phyloP scores from a whole-genome alignment of 30 jellyfish, hydroid and myxozoan species.

The Clytia hemisphaerica region DNA sequence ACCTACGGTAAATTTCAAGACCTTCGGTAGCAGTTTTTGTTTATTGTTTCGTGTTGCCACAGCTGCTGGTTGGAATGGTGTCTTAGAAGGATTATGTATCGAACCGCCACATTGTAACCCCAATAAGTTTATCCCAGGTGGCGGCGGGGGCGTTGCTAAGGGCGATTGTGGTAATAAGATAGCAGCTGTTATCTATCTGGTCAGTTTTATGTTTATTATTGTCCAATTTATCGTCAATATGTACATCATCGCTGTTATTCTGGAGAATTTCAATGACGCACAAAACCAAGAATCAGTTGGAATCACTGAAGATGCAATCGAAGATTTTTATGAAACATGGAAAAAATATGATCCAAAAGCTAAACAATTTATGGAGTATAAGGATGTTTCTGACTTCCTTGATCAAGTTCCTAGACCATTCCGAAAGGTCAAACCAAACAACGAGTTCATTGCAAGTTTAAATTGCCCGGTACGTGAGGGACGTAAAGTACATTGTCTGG shows the following conservation, averaged over 20 bases:
- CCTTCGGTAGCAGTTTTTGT: constrained; percentile 68
- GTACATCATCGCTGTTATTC: constrained; percentile 73
- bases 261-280: constrained; percentile 75
- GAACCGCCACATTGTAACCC: constrained; percentile 78
- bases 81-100: constrained; percentile 50
- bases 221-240: constrained; percentile 73
- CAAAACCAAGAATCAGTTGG: constrained; percentile 67
- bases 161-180: constrained; percentile 62
- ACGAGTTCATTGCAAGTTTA: constrained; percentile 42
- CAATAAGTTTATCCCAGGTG: too few species aligned
- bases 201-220: constrained; percentile 49
- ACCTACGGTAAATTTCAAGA: constrained; percentile 54
- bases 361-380: constrained; percentile 49
- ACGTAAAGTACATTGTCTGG: too few species aligned
- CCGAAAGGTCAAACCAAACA: constrained; percentile 53
- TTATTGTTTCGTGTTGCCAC: constrained; percentile 65
- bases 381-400: constrained; percentile 41
- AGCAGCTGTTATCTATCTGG: constrained; percentile 57
- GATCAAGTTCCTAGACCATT: constrained; percentile 61
- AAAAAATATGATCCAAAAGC: constrained; percentile 65
- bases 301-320: constrained; percentile 63
- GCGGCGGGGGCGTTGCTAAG: constrained; percentile 40
- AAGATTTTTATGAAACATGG: constrained; percentile 58
- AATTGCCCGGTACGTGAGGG: too few species aligned
- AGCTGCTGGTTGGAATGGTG: constrained; percentile 86